phyloP scores from a whole-genome alignment of 1,140 invertebrate species.

The Dolichoris vasculosae region DNA sequence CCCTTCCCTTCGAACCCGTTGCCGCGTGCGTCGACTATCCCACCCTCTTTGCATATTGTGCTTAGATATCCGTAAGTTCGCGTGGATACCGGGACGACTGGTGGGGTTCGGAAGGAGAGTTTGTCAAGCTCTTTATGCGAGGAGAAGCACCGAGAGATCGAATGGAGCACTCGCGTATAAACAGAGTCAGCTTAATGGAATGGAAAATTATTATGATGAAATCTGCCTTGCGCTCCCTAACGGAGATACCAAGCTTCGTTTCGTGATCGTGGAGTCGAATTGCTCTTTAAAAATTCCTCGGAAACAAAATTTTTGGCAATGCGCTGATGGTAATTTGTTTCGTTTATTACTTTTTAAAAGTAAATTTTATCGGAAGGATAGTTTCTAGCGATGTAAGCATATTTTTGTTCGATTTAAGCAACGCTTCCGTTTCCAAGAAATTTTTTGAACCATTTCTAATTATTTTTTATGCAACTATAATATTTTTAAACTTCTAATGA shows the following conservation, averaged over 20 bases:
- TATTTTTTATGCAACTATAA: no score
- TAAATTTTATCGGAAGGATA: no score
- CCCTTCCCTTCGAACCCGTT: neutral
- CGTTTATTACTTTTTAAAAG: no score
- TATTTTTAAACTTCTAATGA: no score
- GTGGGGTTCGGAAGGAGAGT: constrained; percentile 49
- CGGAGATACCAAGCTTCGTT: neutral
- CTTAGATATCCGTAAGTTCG: neutral
- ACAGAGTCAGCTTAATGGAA: constrained; percentile 63
- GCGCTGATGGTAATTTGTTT: no score
- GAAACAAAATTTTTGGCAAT: neutral
- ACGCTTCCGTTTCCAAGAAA: no score
- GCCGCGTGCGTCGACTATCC: neutral
- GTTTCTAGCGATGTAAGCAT: no score
- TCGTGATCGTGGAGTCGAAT: neutral
- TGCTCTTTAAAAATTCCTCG: neutral
- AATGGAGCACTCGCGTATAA: constrained; percentile 54
- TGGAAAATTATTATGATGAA: constrained; percentile 73
- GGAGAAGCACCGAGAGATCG: neutral
- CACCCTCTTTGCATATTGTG: constrained; percentile 50
- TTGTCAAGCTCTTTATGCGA: constrained; percentile 66
- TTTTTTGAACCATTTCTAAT: no score
- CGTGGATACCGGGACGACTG: neutral
- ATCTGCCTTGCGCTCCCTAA: constrained; percentile 59
- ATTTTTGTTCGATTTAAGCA: no score